Base-by-base conservation (phyloP, 2,113 vertebrate genomes). In the Brevimyrus niger region DNA sequence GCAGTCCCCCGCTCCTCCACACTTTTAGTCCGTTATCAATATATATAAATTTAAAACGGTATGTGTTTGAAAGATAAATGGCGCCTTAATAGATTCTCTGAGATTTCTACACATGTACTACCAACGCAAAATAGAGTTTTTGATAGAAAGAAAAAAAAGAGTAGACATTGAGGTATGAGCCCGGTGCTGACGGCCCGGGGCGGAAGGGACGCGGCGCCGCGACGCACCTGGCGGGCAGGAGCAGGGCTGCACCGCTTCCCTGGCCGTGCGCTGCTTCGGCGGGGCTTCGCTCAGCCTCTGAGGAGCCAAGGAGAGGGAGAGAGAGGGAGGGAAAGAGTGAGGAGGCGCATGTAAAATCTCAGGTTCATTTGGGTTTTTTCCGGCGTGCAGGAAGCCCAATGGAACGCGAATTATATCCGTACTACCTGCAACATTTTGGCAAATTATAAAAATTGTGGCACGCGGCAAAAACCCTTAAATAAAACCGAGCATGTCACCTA, bases 161-260 rank as follows among this genome's bases (percentile, higher is more conserved):
- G n/a, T n/a, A n/a, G 80, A 44, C 15, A 23, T 6, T 86, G 44
- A 50, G 50, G 8, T 27, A 51, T 35, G 23, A 58, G 27, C 44
- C 3, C 7, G 2, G n/a, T 21, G 48, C 50, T 53, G 31, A 80
- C 35, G 73, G 69, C 11, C 35, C 31, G 31, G 69, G 13, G 11
- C 35, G 35, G 35, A 8, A 19, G 38, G 42, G 6, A 17, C 2
- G 55, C 27, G 76, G 69, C 13, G 15, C 21, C 80, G 38, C 4
- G 21, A 46, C 82, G 38, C 96, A 99, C 98, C 98, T 96, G 97
- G 97, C 88, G 98, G 97, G 91, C 98, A 99, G 93, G 94, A 91
- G 86, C 98, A 99, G 89, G 97, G 97, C 1, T 94, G 94, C 0
- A 94, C 95, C 21, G 94, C 95, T 80, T 99, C 98, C 86, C 98